Evolutionary conservation across 2,113 vertebrate species (phyloP).

Genomic region (Dromas ardeola): DNA sequence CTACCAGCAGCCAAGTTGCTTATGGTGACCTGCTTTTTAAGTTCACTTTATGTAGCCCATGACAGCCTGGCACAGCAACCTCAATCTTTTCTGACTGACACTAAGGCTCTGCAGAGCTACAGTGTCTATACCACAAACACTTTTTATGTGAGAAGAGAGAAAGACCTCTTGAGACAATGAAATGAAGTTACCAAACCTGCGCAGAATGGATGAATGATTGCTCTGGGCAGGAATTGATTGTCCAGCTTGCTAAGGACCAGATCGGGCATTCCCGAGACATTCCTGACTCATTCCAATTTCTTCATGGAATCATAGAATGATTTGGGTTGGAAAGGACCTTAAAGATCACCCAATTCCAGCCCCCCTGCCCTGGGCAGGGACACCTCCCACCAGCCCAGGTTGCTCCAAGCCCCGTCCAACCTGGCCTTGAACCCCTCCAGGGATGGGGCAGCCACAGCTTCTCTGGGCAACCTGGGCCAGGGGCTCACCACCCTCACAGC

Average conservation of each 20-base stretch:
- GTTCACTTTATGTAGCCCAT: not conserved
- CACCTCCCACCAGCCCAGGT: too few species aligned
- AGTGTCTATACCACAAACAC: not conserved
- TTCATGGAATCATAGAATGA: not conserved
- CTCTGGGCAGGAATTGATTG: not conserved
- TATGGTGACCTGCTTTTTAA: not conserved
- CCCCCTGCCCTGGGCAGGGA: too few species aligned
- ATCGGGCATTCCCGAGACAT: not conserved
- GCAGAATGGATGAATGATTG: not conserved
- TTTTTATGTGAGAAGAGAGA: not conserved
- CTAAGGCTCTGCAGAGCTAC: not conserved
- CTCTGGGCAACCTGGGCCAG: too few species aligned
- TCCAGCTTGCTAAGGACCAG: not conserved
- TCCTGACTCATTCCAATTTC: not conserved
- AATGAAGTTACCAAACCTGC: not conserved
- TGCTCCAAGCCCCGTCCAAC: too few species aligned
- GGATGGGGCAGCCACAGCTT: too few species aligned
- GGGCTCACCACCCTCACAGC: too few species aligned
- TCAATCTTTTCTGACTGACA: not conserved
- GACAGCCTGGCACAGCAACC: not conserved
- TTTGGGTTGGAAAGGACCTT: not conserved
- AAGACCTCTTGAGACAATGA: not conserved
- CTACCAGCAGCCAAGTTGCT: not conserved
- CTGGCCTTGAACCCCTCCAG: too few species aligned
- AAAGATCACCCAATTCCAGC: too few species aligned